Conservation (phyloP, 1,140 invertebrate species). For the Cotesia typhae region DNA sequence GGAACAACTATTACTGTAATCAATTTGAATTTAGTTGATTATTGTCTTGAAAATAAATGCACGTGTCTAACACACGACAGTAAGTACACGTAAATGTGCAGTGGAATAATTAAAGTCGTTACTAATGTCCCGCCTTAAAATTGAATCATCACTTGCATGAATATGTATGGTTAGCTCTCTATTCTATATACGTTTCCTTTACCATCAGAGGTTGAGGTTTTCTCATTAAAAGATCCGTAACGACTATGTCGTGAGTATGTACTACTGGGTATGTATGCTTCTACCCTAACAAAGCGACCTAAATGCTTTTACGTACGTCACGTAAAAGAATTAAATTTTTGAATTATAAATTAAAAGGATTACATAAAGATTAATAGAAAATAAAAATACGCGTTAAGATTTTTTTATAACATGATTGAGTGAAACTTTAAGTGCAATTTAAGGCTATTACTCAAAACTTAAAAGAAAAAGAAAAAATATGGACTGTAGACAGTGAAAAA, state of each 20-base stretch:
- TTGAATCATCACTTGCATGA: slow-evolving; percentile 48
- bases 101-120: slow-evolving; percentile 46
- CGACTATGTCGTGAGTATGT: slow-evolving; percentile 34
- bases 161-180: slow-evolving; percentile 40
- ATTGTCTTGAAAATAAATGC: not conserved
- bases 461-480: not conserved
- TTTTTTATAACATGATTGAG: not conserved
- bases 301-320: slow-evolving; percentile 26
- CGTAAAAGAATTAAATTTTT: slow-evolving; percentile 15
- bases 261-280: slow-evolving; percentile 23
- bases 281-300: slow-evolving; percentile 20
- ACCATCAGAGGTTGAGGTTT: slow-evolving; percentile 12
- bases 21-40: not conserved
- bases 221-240: slow-evolving; percentile 44
- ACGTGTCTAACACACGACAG: not conserved
- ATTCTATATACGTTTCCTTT: slow-evolving; percentile 22
- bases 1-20: too few relatives aligned
- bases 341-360: not conserved
- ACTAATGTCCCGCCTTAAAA: slow-evolving; percentile 46
- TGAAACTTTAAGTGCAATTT: slow-evolving; percentile 15
- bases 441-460: not conserved
- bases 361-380: not conserved
- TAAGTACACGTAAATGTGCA: slow-evolving; percentile 21
- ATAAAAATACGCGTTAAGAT: not conserved
- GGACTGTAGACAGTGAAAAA: slow-evolving; percentile 12